Conservation (phyloP, 2,113 vertebrate genomes). For the Tragelaphus scriptus region DNA sequence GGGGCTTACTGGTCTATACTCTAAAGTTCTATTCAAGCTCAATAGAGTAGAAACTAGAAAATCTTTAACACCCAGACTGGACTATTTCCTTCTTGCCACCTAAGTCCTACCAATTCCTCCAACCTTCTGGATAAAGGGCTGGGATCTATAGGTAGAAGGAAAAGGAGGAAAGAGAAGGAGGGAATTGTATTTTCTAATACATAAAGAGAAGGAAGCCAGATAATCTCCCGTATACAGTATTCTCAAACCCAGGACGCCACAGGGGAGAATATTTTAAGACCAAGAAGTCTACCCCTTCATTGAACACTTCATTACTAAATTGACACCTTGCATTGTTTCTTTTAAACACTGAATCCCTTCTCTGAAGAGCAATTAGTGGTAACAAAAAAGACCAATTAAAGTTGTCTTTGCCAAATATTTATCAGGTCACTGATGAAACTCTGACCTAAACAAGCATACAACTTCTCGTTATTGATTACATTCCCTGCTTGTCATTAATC, state of each 20-base stretch:
- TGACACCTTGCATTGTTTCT: not conserved
- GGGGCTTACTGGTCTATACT: not conserved
- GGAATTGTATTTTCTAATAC: not conserved
- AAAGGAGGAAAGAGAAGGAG: not conserved
- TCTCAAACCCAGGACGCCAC: not conserved
- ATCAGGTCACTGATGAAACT: slow-evolving; percentile 37
- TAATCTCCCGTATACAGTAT: not conserved
- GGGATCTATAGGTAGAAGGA: not conserved
- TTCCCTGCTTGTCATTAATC: slow-evolving; percentile 51
- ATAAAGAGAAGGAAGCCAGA: not conserved
- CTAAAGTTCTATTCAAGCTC: not conserved
- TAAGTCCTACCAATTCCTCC: not conserved
- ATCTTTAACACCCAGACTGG: not conserved
- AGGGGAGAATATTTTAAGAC: not conserved
- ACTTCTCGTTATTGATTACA: slow-evolving; percentile 45
- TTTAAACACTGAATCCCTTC: not conserved
- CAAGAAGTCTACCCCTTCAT: not conserved
- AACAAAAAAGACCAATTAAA: slow-evolving; percentile 56
- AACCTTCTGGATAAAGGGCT: not conserved
- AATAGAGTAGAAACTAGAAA: not conserved
- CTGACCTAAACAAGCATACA: slow-evolving; percentile 40
- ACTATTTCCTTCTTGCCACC: not conserved
- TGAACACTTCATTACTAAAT: not conserved
- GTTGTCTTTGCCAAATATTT: slow-evolving; percentile 36
- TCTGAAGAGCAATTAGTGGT: slow-evolving; percentile 21